Percentiles rank a stretch among this genome's conserved stretches.
Evolutionary conservation across 1,140 invertebrate genomes (phyloP).

Genomic region (Leptinotarsa lineolata): DNA sequence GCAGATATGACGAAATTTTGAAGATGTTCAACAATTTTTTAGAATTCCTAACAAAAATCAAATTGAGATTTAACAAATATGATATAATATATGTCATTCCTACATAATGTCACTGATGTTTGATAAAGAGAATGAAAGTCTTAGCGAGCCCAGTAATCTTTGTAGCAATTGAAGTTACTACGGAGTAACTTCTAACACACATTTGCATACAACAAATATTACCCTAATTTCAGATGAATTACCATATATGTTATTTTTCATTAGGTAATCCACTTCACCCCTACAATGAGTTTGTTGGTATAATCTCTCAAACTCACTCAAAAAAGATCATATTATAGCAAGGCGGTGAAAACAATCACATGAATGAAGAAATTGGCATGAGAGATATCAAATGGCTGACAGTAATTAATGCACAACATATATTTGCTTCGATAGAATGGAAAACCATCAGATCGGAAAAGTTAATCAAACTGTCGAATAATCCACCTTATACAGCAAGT

Average conservation of each 20-base stretch:
- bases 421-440: not conserved
- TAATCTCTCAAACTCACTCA: not conserved
- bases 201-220: no score
- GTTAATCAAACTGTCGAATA: not conserved
- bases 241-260: no score
- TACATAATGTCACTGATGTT: not conserved
- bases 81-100: not conserved
- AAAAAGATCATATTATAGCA: not conserved
- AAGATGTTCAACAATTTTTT: not conserved
- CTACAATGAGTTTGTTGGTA: not conserved
- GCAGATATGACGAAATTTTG: constrained; percentile 4
- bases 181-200: no score
- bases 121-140: not conserved
- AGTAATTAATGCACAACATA: not conserved
- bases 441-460: not conserved
- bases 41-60: not conserved
- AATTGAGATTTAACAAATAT: not conserved
- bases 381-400: not conserved
- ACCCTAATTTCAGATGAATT: no score
- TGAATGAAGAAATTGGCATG: not conserved
- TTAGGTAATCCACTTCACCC: no score
- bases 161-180: no score
- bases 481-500: not conserved
- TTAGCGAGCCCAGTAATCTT: no score
- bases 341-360: not conserved